Base-by-base conservation (phyloP, 2,797 vertebrate species). In the Coregonus ussuriensis region DNA sequence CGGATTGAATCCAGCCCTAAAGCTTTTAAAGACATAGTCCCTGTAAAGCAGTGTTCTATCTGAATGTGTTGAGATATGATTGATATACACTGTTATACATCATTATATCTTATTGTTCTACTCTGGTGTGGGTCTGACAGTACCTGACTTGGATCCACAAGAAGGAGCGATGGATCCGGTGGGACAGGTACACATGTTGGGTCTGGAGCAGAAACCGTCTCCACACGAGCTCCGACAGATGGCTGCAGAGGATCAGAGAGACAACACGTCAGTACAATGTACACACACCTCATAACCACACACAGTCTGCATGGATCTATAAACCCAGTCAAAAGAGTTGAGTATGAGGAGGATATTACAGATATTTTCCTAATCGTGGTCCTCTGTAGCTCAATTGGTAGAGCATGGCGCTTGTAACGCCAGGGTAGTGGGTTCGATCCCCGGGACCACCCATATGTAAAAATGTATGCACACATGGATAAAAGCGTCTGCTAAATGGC, bases 141-240 rank as follows among this genome's bases (percentile, higher is more conserved):
- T 77, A 99, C 98, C 96, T 95, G 97, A 98, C 92, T 98, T 97
- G 88, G 97, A 98, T 87, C 97, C 97, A 89, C 98, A 99, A 91
- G 97, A 96, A 79, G 96, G 90, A 79, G 97, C 88, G 82, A 97
- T 97, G 93, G 98, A 97, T 89, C 97, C 98, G 69, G 84, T 97
- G 70, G 97, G 97, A 87, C 98, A 99, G 77, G 97, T 98, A 94
- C 98, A 99, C 96, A 99, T 97, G 93, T 99, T 99, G 88, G 98
- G 98, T 93, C 98, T 97, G 88, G 98, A 99, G 91, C 98, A 99
- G 93, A 99, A 99, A 83, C 98, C 98, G 82, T 99, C 98, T 87
- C 98, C 98, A 90, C 98, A 99, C 80, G 97, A 93, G 95, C 98
- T 97, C 87, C 97, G 95, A 90, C 98, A 99, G 89, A 99, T 99